Conservation (phyloP, 2,888 invertebrate species). For the Rhingia campestris region DNA sequence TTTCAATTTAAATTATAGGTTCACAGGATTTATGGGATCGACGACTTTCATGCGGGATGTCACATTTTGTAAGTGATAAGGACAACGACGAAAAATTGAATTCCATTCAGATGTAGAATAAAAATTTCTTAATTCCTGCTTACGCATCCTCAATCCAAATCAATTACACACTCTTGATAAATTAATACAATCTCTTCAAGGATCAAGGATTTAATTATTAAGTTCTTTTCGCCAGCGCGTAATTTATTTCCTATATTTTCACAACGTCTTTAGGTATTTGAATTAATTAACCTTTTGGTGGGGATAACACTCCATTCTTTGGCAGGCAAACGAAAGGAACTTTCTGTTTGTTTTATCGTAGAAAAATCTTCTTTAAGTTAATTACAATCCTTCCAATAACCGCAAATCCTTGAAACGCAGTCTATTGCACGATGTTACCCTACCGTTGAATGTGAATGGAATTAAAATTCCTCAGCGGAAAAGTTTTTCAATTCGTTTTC, state of each 20-base stretch:
- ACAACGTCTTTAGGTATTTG: slow-evolving; percentile 27
- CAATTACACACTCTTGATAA: neutral
- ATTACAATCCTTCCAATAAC: slow-evolving; percentile 46
- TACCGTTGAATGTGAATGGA: slow-evolving; percentile 22
- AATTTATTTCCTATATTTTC: slow-evolving; percentile 31
- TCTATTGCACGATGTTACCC: slow-evolving; percentile 15
- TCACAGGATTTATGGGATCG: slow-evolving; percentile 65
- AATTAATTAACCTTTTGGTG: slow-evolving; percentile 45
- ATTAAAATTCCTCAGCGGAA: slow-evolving; percentile 36
- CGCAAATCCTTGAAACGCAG: slow-evolving; percentile 32
- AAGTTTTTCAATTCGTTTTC: slow-evolving; percentile 47
- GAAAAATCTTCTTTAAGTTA: slow-evolving; percentile 35
- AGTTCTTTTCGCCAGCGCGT: slow-evolving; percentile 16
- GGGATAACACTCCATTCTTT: neutral
- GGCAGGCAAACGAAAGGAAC: slow-evolving; percentile 2
- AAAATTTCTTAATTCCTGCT: neutral
- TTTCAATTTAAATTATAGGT: slow-evolving; percentile 74
- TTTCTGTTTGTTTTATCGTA: slow-evolving; percentile 19
- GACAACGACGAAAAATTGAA: slow-evolving; percentile 14
- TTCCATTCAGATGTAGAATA: slow-evolving; percentile 5
- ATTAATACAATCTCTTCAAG: slow-evolving; percentile 19
- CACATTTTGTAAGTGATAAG: slow-evolving; percentile 52
- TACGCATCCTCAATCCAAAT: neutral
- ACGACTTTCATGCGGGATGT: slow-evolving; percentile 47
- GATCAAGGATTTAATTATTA: slow-evolving; percentile 30